phyloP scores from a whole-genome alignment of 2,888 invertebrate species.

The Tribolium freemani region DNA sequence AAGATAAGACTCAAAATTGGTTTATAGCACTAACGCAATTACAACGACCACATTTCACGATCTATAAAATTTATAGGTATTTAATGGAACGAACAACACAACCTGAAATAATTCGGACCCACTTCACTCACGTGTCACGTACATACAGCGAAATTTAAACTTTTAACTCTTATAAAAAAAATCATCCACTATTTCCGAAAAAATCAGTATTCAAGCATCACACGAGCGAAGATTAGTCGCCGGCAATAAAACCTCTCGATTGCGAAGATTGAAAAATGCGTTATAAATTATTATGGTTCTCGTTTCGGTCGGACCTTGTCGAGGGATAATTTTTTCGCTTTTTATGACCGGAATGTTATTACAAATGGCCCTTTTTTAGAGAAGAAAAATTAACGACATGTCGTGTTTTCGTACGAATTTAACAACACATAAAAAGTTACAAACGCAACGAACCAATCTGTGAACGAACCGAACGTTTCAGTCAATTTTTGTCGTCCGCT shows the following conservation, averaged over 20 bases:
- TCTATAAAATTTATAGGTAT: too few relatives aligned
- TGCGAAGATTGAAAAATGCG: not conserved
- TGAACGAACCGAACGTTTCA: constrained; percentile 47
- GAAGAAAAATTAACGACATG: not conserved
- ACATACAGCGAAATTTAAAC: too few relatives aligned
- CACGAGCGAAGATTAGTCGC: not conserved
- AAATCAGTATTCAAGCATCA: not conserved
- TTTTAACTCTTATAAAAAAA: too few relatives aligned
- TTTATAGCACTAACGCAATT: constrained; percentile 56
- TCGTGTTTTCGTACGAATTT: not conserved
- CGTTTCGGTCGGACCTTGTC: not conserved
- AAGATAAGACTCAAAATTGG: constrained; percentile 56
- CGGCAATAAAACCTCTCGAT: not conserved
- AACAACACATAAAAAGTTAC: not conserved
- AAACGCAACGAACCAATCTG: constrained; percentile 43
- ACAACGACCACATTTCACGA: constrained; percentile 37
- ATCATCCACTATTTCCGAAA: not conserved
- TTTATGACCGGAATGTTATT: not conserved
- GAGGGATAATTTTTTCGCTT: not conserved
- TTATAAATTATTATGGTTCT: not conserved
- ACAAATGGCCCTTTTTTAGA: not conserved
- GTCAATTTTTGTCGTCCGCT: constrained; percentile 47
- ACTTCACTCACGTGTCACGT: too few relatives aligned
- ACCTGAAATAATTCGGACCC: too few relatives aligned
- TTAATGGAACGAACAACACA: not conserved